Evolutionary conservation across 2,113 vertebrate genomes (phyloP), one percentile per base, ranked within the genome.

Genomic region (Gallinago jamesoni): DNA sequence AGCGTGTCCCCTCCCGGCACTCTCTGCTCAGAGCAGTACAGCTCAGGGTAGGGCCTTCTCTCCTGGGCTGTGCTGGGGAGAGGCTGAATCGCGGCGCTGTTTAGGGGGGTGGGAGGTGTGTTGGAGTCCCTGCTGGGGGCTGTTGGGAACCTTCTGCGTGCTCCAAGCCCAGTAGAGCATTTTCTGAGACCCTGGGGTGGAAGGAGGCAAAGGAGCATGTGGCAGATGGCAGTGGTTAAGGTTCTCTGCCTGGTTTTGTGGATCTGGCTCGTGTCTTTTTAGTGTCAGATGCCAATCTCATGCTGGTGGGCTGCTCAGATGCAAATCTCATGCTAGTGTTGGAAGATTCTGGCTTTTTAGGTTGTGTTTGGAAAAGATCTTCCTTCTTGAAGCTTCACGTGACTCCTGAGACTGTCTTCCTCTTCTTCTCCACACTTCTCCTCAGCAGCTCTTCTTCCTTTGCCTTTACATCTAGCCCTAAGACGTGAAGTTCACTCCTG

Each of bases 61-160:
- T 85, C 70, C 83, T 60, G 48, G 31, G 35, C 5, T 0, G 2
- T 8, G 1, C 63, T 43, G n/a, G 62, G 67, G 50, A 84, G 45
- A 81, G 41, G 59, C 50, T 10, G n/a, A 41, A 27, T 41, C 20
- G 1, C 22, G 0, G 2, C 1, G 3, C 19, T 68, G 47, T 47
- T 47, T 47, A 31, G 53, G 69, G 68, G 75, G 12, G 5, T 41
- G 62, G 47, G 64, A 33, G n/a, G 14, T 37, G 62, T 60, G 47
- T 17, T 87, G 67, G 64, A 48, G 33, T 39, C 35, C 45, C 35
- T 72, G 64, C 50, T 83, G 68, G 53, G 56, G 4, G 81, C 53
- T 78, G 64, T 20, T 70, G 59, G 23, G n/a, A 30, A 2, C 2
- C 1, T 37, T 81, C 0, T 37, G 27, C 0, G 0, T 57, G 57